Base-by-base conservation (phyloP, 2,888 invertebrate species). In the Venusia cambrica region DNA sequence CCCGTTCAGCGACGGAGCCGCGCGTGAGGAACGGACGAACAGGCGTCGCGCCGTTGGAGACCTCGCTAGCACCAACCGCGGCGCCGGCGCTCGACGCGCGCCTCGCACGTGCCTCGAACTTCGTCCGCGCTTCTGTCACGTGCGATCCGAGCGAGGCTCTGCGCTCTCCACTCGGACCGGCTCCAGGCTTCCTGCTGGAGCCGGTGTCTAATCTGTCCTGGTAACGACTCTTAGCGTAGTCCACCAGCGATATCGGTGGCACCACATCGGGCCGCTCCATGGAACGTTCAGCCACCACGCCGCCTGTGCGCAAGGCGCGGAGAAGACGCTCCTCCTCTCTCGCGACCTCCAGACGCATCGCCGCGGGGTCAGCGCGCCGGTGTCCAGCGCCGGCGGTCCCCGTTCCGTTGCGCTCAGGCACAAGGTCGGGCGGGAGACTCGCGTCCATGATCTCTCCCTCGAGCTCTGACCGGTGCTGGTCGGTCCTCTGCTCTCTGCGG, bases 1-100 rank as follows among this genome's bases (percentile, higher is more conserved):
- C 96, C 25, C 96, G 88, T 68, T 97, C 97, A 10, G 96, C 96
- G 1, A 97, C 97, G 2, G 96, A 96, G 10, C 96, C 97, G 39
- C 96, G 90, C 19, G 96, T 95, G 31, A 96, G 88, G 76, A 96
- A 95, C 6, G 95, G 95, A 28, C 95, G 88, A 35, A 95, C 93
- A 3, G 96, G 94, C 28, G 76, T 64, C 11, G 71, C 63, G 17
- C 76, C 83, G 22, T 79, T 62, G 25, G 77, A 73, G 25, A 80
- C 48, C 38, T 80, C 84, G 2, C 73, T 62, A 11, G 73, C 62
- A 19, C 76, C 77, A 7, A 70, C 47, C 5, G 43, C 65, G 33
- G 81, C 64, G 32, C 85, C 88, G 53, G 66, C 88, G 75, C 63
- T 88, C 2, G 84, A 80, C 4, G 85, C 75, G 5, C 85, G 76